Base-by-base conservation (phyloP, 2,797 vertebrate species). In the Numenius phaeopus region DNA sequence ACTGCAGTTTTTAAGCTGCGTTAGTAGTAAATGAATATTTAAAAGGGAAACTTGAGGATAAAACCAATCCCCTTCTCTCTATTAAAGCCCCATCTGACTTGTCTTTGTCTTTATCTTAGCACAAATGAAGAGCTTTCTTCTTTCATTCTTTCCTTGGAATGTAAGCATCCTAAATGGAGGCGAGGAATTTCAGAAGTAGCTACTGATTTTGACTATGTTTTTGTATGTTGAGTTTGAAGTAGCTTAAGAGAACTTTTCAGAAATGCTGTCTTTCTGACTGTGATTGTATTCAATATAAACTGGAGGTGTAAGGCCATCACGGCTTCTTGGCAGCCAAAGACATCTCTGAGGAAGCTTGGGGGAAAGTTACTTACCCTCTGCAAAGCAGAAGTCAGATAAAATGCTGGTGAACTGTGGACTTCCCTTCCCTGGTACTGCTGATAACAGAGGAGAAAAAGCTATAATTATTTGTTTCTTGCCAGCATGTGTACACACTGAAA, bases 341-440 rank as follows among this genome's bases (percentile, higher is more conserved):
- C 39, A 32, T 34, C 57, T 82, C 70, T 85, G 69, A 78, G 46
- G 54, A 94, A 89, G 58, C 59, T 58, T 75, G 15, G 11, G 58
- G 46, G 46, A 29, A 88, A 72, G 59, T 87, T 11, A 72, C 37
- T 83, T 83, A 69, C 37, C 34, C 44, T 66, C 50, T 71, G 49
- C 73, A 81, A 92, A 90, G 40, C 52, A 85, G 90, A 96, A 94
- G 72, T 88, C 59, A 72, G 69, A 75, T 61, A 62, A 92, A 80
- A 62, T 32, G 15, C 14, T 76, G 65, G 19, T 83, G 52, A 94
- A 77, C 54, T 24, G 62, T 86, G 73, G 52, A 86, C 71, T 92
- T 91, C 57, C 61, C 30, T 59, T 76, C 7, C 59, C 44, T 71
- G 40, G 12, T 29, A 4, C 42, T 69, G 61, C 50, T 91, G 58